Conservation (phyloP, 2,113 vertebrate species). For the Hemiprocne comata region DNA sequence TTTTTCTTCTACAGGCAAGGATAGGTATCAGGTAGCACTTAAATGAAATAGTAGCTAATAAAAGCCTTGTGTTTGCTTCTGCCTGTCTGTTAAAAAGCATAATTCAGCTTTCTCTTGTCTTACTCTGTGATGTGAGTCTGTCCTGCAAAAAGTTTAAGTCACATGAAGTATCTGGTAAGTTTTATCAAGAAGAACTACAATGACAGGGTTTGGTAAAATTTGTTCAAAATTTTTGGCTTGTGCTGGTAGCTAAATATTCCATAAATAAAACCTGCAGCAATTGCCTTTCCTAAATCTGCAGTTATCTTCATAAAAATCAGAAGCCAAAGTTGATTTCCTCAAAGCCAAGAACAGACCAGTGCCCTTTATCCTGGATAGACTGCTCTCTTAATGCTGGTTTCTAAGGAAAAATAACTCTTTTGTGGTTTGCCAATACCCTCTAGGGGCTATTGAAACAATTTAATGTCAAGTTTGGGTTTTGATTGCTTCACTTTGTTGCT, state of each 20-base stretch:
- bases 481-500: slow-evolving; percentile 46
- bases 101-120: neutral
- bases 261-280: neutral
- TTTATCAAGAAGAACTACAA: neutral
- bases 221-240: neutral
- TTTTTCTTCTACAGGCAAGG: neutral
- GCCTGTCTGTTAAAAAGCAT: neutral
- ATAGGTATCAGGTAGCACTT: neutral
- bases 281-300: slow-evolving; percentile 11
- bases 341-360: neutral
- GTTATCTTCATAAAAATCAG: neutral
- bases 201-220: neutral
- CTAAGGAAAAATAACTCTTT: slow-evolving; percentile 31
- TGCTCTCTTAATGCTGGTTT: slow-evolving; percentile 8
- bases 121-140: neutral
- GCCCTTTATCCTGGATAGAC: slow-evolving; percentile 45
- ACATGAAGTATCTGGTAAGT: neutral
- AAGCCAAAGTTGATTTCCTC: slow-evolving; percentile 7
- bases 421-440: slow-evolving; percentile 27
- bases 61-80: slow-evolving; percentile 35
- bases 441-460: slow-evolving; percentile 26
- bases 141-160: neutral
- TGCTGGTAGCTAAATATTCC: neutral
- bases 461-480: neutral
- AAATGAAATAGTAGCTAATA: slow-evolving; percentile 16